Percentiles rank a stretch among this genome's conserved stretches.
Conservation (phyloP, 2,888 invertebrate species). For the Euclidia mi region DNA sequence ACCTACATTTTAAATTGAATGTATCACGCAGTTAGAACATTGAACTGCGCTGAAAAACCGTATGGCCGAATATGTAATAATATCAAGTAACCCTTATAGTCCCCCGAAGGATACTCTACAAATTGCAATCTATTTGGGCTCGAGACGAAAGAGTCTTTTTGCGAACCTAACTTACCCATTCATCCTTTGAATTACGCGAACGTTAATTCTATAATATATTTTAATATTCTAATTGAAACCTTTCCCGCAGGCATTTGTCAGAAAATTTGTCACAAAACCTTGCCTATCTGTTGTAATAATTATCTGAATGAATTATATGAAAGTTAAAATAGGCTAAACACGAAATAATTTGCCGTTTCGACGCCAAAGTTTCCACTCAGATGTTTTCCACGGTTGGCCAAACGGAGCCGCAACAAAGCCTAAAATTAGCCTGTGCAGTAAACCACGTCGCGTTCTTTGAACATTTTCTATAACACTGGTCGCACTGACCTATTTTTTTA, state of each 20-base stretch:
- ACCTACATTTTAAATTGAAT: neutral
- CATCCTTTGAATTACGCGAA: too few species aligned
- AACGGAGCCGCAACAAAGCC: slow-evolving; percentile 60
- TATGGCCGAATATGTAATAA: slow-evolving; percentile 43
- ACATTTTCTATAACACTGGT: slow-evolving; percentile 50
- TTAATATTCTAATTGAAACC: too few species aligned
- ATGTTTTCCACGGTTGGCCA: slow-evolving; percentile 53
- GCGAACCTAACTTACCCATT: slow-evolving; percentile 25
- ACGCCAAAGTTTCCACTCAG: slow-evolving; percentile 53
- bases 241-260: neutral
- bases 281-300: slow-evolving; percentile 12
- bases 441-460: slow-evolving; percentile 54
- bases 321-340: slow-evolving; percentile 51
- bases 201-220: too few species aligned
- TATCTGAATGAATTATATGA: too few species aligned
- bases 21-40: slow-evolving; percentile 10
- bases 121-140: slow-evolving; percentile 42
- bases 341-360: slow-evolving; percentile 50
- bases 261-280: neutral
- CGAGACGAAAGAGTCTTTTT: slow-evolving; percentile 36
- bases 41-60: slow-evolving; percentile 16
- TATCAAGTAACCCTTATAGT: slow-evolving; percentile 33
- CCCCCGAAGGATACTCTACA: slow-evolving; percentile 28
- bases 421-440: slow-evolving; percentile 61
- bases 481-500: slow-evolving; percentile 57